These are phyloP conservation scores for Ranitomeya imitator DNA, from an alignment of 2,113 vertebrate species.

Conservation along the genomic window DNA sequence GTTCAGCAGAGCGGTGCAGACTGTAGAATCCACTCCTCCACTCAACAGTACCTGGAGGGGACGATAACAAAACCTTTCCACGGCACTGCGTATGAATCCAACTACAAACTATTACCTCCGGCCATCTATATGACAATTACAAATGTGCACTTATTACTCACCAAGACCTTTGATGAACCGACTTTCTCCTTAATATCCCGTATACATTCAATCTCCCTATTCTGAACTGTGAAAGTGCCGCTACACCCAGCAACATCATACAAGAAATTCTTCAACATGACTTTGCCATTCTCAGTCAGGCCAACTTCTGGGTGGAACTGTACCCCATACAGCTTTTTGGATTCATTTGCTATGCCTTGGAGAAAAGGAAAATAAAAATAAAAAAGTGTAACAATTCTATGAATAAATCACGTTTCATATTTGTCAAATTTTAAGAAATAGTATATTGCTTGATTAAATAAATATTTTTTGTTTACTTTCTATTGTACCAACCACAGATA, in stretches of 20 bases:
- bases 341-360: slow-evolving; percentile 93
- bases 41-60: slow-evolving; percentile 87
- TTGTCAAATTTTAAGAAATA: no score
- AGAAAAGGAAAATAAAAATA: slow-evolving; percentile 13
- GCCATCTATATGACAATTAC: background rate
- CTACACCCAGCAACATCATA: slow-evolving; percentile 95
- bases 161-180: slow-evolving; percentile 92
- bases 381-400: no score
- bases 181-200: slow-evolving; percentile 87
- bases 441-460: no score
- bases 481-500: no score
- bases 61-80: background rate
- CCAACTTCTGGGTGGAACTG: slow-evolving; percentile 98
- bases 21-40: slow-evolving; percentile 95
- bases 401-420: no score
- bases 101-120: no score
- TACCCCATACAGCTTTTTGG: slow-evolving; percentile 94
- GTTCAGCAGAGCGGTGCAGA: slow-evolving; percentile 96
- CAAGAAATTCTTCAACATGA: slow-evolving; percentile 93
- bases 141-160: slow-evolving; percentile 67
- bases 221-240: slow-evolving; percentile 91
- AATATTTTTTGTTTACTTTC: no score
- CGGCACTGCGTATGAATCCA: no score
- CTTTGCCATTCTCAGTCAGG: slow-evolving; percentile 90
- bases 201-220: slow-evolving; percentile 87